A percentile compares a stretch with the other conserved stretches of the same genome.
Evolutionary conservation across 2,888 invertebrate species (phyloP).

Genomic region (Schrankia costaestrigalis): DNA sequence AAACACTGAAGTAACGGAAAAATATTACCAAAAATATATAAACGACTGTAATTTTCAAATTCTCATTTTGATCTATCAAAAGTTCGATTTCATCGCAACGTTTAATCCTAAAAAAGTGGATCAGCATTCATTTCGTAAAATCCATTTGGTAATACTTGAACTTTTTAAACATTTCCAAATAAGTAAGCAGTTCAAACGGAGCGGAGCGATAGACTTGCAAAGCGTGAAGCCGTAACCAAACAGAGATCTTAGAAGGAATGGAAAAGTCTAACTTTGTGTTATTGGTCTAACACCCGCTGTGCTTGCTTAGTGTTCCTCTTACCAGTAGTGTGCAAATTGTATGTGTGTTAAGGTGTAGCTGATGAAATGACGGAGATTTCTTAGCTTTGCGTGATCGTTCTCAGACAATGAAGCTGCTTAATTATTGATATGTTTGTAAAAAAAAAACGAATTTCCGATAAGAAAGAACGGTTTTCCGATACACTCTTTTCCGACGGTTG

Average conservation of each 20-base stretch:
- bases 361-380: no score
- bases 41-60: not conserved
- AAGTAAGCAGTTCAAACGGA: slow-evolving; percentile 63
- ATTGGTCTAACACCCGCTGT: not conserved
- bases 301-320: no score
- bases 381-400: no score
- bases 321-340: no score
- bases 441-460: no score
- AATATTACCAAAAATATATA: not conserved
- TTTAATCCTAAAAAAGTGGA: slow-evolving; percentile 17
- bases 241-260: slow-evolving; percentile 29
- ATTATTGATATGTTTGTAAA: no score
- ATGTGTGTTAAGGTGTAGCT: no score
- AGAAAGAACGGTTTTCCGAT: no score
- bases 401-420: no score
- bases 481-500: no score
- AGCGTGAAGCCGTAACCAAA: slow-evolving; percentile 63
- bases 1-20: no score
- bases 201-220: slow-evolving; percentile 55
- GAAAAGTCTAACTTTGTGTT: not conserved
- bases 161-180: slow-evolving; percentile 64
- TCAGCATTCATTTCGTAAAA: slow-evolving; percentile 45
- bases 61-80: not conserved
- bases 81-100: not conserved
- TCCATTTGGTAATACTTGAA: slow-evolving; percentile 52